These are phyloP conservation scores for Chloroceryle inda DNA, from an alignment of 2,797 vertebrate genomes.

Conservation along the genomic window DNA sequence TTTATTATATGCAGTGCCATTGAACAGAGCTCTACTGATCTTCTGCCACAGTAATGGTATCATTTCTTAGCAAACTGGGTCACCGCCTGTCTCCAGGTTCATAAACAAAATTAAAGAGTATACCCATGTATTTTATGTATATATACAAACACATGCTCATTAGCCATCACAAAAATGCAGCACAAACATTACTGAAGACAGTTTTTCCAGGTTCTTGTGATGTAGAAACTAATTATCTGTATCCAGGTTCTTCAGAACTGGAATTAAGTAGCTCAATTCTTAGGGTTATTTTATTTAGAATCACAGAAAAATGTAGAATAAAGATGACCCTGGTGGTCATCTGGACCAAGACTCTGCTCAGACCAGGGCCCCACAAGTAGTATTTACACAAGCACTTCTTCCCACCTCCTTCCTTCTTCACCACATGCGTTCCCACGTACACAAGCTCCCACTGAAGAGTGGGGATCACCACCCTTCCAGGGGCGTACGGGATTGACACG, in stretches of 20 bases:
- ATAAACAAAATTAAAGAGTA: slow-evolving; percentile 58
- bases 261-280: slow-evolving; percentile 7
- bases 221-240: slow-evolving; percentile 39
- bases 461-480: neutral
- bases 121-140: slow-evolving; percentile 38
- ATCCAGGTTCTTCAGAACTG: neutral
- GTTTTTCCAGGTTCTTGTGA: slow-evolving; percentile 37
- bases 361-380: neutral
- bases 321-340: neutral
- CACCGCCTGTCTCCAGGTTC: slow-evolving; percentile 26
- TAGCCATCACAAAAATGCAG: slow-evolving; percentile 43
- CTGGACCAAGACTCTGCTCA: neutral
- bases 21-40: slow-evolving; percentile 3
- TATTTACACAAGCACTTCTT: neutral
- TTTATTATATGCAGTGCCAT: neutral
- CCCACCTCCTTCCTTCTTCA: neutral
- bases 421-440: accelerated
- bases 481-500: accelerated
- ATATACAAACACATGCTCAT: slow-evolving; percentile 50
- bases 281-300: neutral
- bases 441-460: neutral
- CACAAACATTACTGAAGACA: slow-evolving; percentile 37
- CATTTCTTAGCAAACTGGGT: slow-evolving; percentile 46
- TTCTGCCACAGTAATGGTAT: neutral
- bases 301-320: neutral